These are phyloP conservation scores for Alaudala cheleensis DNA, from an alignment of 2,113 vertebrate species.

Conservation along the genomic window DNA sequence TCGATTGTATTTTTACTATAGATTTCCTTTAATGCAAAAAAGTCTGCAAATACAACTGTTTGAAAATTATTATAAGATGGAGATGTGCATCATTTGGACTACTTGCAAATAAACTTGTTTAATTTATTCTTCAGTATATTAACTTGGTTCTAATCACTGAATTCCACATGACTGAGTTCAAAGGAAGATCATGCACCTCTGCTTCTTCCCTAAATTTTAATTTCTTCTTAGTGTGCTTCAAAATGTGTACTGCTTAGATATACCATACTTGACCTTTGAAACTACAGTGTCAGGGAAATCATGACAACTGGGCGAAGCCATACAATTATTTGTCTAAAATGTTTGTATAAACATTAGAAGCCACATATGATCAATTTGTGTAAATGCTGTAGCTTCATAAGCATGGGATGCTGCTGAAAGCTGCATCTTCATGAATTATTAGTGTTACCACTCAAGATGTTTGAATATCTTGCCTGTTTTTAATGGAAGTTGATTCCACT, in stretches of 20 bases:
- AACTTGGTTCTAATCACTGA: conserved; percentile 59
- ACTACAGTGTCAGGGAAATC: not conserved
- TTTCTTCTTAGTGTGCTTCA: conserved; percentile 13
- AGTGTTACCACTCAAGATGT: not conserved
- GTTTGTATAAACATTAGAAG: not conserved
- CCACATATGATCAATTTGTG: not conserved
- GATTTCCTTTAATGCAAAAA: not conserved
- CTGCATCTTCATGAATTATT: not conserved
- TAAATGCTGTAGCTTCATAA: not conserved
- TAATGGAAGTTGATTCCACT: not conserved
- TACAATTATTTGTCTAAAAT: not conserved
- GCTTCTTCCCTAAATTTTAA: conserved; percentile 25
- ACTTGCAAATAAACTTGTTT: conserved; percentile 17
- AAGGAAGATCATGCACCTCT: conserved; percentile 18
- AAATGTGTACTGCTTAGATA: not conserved
- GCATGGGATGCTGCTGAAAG: not conserved
- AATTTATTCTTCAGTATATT: conserved; percentile 53
- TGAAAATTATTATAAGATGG: not conserved
- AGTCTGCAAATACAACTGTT: conserved; percentile 3
- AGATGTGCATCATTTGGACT: conserved; percentile 24
- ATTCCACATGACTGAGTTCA: conserved; percentile 63
- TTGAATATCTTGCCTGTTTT: not conserved
- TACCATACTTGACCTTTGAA: conserved; percentile 43
- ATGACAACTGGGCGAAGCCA: not conserved
- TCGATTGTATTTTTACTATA: not conserved